Percentiles rank a stretch among this genome's conserved stretches.
These are phyloP conservation scores for Ferdinandea cuprea DNA, from an alignment of 2,888 invertebrate genomes.

Conservation along the genomic window DNA sequence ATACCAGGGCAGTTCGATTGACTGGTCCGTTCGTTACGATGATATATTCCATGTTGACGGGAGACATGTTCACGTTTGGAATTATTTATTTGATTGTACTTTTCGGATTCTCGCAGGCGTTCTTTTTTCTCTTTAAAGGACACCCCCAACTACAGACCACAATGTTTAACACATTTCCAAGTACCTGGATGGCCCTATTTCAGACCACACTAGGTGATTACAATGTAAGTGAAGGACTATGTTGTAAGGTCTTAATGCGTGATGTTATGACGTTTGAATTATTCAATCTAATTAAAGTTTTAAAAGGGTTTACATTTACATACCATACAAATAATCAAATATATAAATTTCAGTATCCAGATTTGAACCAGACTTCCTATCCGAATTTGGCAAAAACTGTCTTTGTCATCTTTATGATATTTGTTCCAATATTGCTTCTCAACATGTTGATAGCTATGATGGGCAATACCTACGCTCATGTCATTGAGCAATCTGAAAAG, in stretches of 20 bases:
- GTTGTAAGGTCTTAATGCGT: too few relatives aligned
- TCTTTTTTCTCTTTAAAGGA: conserved; percentile 96
- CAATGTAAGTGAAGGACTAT: conserved; percentile 89
- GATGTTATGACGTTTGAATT: too few relatives aligned
- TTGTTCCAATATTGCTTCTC: conserved; percentile 96
- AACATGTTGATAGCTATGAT: conserved; percentile 99
- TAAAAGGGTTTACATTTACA: too few relatives aligned
- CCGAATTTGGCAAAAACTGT: conserved; percentile 96
- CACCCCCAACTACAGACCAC: conserved; percentile 92
- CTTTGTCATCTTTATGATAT: conserved; percentile 99
- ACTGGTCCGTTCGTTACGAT: conserved; percentile 99
- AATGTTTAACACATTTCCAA: conserved; percentile 92
- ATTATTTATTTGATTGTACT: conserved; percentile 98
- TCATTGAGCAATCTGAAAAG: conserved; percentile 99
- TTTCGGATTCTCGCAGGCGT: conserved; percentile 97
- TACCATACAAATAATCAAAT: neutral
- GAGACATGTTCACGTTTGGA: conserved; percentile 99
- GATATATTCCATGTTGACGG: conserved; percentile 99
- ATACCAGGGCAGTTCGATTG: conserved; percentile 91
- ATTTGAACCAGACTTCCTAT: conserved; percentile 94
- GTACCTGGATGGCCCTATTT: conserved; percentile 98
- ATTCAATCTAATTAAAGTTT: too few relatives aligned
- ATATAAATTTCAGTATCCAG: conserved; percentile 92
- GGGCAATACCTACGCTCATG: conserved; percentile 99
- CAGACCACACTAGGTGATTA: conserved; percentile 99